Base-by-base conservation (phyloP, 2,113 vertebrate genomes). In the Mormyrus lacerda region DNA sequence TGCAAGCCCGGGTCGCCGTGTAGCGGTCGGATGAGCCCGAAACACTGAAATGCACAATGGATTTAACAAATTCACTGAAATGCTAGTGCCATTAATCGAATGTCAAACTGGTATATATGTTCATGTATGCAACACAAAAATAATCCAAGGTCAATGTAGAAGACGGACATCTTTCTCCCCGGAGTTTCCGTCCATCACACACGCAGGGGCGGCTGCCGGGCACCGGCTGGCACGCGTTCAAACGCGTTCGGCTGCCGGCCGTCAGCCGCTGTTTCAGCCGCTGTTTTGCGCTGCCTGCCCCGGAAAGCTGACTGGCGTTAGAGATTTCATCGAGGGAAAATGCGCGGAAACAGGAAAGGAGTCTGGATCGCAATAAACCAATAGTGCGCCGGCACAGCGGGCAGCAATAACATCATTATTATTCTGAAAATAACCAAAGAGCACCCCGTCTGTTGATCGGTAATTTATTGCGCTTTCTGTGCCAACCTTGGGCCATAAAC, bases 341-440 rank as follows among this genome's bases (percentile, higher is more conserved):
- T 58, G 50, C 11, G 85, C 27, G 55, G 15, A 87, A 35, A 87
- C 31, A 31, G 7, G 92, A 92, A 91, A 89, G 90, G 91, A 92
- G 87, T 91, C 91, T 88, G 91, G 89, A 93, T 92, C 92, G 91
- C 92, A 94, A 93, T 92, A 94, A 94, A 94, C 44, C 21, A 39
- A 91, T 91, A 95, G 95, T 94, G 95, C 94, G 93, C 91, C 90
- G 92, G 84, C 95, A 48, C 96, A 95, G 95, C 93, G 8, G 95
- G 95, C 83, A 93, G 93, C 94, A 94, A 96, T 95, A 95, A 95
- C 93, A 95, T 96, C 95, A 95, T 96, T 96, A 96, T 96, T 95
- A 94, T 95, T 94, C 92, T 92, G 92, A 95, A 85, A 93, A 92
- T 93, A 93, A 93, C 94, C 94, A 94, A 94, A 94, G 94, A 88